Evolutionary conservation across 2,113 vertebrate genomes (phyloP), one percentile per base, ranked within the genome.

Genomic region (Sceloporus tristichus): DNA sequence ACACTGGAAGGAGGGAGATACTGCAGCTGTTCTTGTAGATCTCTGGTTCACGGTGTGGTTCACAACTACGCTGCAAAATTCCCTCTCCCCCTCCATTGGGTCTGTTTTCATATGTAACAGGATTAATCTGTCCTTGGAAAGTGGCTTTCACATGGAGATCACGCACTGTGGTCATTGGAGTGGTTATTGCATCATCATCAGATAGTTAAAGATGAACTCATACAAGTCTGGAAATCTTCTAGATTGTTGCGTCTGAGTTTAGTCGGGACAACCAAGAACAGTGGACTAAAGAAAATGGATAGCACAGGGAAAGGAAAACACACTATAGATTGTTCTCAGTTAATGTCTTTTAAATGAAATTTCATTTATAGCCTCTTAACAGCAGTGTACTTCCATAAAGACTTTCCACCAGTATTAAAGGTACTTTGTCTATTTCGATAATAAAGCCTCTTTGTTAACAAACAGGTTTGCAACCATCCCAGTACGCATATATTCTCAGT

Each of bases 31-130:
- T 34, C 56, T 66, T 88, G n/a, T 27, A 21, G n/a, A 66, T 82
- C 59, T 82, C 71, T 65, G 71, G 1, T 8, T 76, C 40, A 34
- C 16, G 25, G 18, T 23, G 1, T 27, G 48, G 80, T 29, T 79
- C 34, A 56, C 74, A 83, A 27, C 4, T 19, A 66, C 27, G 16
- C 21, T 77, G 34, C 27, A 83, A 78, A 54, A 29, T 25, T 25
- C 21, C 66, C 66, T 25, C 13, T 62, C 59, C 59, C 59, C 59
- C 59, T 19, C 59, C 18, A 16, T 19, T 62, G 7, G 59, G 18
- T 62, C 59, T 7, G 5, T 48, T 48, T 48, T 5, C 48, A 48
- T 48, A 48, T 88, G 93, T 73, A 88, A 89, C 79, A 85, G 40
- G 85, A 88, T 21, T 27, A 5, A 59, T 27, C 29, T 42, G 27